Percentiles rank a stretch among this genome's conserved stretches.
Conservation (phyloP, 2,888 invertebrate genomes). For the Metallyticus violacea region DNA sequence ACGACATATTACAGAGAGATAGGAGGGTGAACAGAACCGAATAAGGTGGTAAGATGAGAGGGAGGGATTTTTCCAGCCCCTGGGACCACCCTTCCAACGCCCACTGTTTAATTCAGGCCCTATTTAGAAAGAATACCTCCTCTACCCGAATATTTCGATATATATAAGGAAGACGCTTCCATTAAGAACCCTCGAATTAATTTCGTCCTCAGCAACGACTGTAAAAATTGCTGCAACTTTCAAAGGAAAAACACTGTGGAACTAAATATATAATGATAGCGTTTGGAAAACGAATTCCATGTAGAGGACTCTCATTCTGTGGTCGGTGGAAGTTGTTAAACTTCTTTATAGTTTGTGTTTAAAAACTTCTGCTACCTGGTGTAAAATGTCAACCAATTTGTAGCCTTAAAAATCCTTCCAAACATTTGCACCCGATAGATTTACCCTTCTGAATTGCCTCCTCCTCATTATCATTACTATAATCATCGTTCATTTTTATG, state of each 20-base stretch:
- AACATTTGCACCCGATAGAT: background rate
- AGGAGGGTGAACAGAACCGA: background rate
- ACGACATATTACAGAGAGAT: background rate
- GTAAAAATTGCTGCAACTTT: background rate
- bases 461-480: background rate
- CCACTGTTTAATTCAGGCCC: slow-evolving; percentile 5
- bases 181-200: background rate
- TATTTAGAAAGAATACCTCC: background rate
- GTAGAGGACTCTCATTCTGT: background rate
- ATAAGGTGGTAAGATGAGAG: slow-evolving; percentile 9
- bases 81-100: slow-evolving; percentile 11
- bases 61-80: slow-evolving; percentile 21
- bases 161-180: background rate
- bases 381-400: background rate
- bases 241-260: background rate
- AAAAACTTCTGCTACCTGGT: background rate
- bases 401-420: background rate
- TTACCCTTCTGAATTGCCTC: background rate
- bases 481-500: background rate
- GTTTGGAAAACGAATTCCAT: background rate
- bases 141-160: background rate
- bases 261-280: slow-evolving; percentile 9
- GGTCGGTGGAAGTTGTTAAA: background rate
- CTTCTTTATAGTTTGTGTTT: background rate
- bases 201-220: background rate